Evolutionary conservation across 2,113 vertebrate genomes (phyloP), one percentile per base, ranked within the genome.

Genomic region (Okapia johnstoni): DNA sequence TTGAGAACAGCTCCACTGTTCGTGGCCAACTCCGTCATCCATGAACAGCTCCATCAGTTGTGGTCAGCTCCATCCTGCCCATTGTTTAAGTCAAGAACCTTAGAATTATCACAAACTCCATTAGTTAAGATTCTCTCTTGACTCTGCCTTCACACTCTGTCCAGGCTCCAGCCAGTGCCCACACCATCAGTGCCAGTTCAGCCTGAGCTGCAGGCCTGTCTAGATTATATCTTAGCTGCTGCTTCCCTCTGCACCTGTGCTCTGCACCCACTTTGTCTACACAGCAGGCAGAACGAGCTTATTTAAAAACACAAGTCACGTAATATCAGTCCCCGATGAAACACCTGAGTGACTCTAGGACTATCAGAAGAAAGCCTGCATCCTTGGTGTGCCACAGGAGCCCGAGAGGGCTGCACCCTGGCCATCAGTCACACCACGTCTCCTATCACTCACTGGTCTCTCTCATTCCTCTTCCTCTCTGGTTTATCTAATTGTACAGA

Each of bases 211-310:
- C 52, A 55, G 33, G 21, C 1, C 4, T 7, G 1, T 25, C 52
- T 26, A 36, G 21, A 9, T 2, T 1, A 5, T 4, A 1, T 36
- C 52, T 54, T 0, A 26, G 50, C 77, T 36, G 11, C 80, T 55
- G 52, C 52, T 16, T 26, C 80, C 50, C 52, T 13, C 79, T 19
- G 61, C 36, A 33, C 63, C n/a, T 33, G 7, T 3, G 21, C 33
- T 15, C 52, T 23, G 3, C 12, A 3, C 33, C 12, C 33, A 3
- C 6, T n/a, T 25, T 15, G 33, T 55, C 52, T 15, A 40, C 33
- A 83, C 33, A 25, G n/a, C 80, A 83, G 52, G 80, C 80, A 40
- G 77, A 80, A 10, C 4, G 5, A 80, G 46, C 77, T 30, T 50
- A 33, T 30, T 50, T 50, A 79, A 19, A 50, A 33, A 30, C 33